Conservation (phyloP, 2,888 invertebrate species). For the Agrilus mali region DNA sequence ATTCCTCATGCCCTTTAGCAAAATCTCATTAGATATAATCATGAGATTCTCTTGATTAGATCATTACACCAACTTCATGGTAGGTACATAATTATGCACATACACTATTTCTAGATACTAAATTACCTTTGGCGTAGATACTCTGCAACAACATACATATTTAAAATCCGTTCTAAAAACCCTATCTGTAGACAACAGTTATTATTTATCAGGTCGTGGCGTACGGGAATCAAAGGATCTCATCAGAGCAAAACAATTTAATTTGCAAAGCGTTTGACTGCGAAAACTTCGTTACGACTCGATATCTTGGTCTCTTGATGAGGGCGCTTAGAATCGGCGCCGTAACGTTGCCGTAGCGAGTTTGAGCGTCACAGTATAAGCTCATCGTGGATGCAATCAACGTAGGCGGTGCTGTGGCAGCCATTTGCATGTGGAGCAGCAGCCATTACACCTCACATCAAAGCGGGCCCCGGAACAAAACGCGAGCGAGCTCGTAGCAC, state of each 20-base stretch:
- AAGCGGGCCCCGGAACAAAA: slow-evolving; percentile 27
- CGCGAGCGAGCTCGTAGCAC: slow-evolving; percentile 17
- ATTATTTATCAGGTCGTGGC: slow-evolving; percentile 9
- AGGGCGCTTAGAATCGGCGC: slow-evolving; percentile 10
- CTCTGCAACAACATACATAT: too few relatives aligned
- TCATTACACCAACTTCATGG: too few relatives aligned
- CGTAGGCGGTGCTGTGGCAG: slow-evolving; percentile 24
- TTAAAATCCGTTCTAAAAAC: slow-evolving; percentile 8
- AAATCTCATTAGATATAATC: too few relatives aligned
- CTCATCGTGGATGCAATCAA: slow-evolving; percentile 11
- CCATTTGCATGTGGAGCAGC: slow-evolving; percentile 32
- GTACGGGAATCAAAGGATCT: slow-evolving; percentile 14
- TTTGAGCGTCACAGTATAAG: slow-evolving; percentile 11
- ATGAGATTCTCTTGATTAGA: too few relatives aligned
- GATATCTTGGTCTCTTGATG: slow-evolving; percentile 16
- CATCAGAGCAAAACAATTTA: slow-evolving; percentile 16
- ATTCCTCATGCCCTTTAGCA: too few relatives aligned
- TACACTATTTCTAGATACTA: too few relatives aligned
- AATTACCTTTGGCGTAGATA: too few relatives aligned
- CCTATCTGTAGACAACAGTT: slow-evolving; percentile 10
- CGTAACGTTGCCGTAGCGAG: background rate
- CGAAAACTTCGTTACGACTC: slow-evolving; percentile 15
- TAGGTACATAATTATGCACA: too few relatives aligned
- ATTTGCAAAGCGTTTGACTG: slow-evolving; percentile 17
- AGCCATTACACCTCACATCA: slow-evolving; percentile 31